Conservation (phyloP, 2,113 vertebrate genomes). For the Planiliza haematocheilus region DNA sequence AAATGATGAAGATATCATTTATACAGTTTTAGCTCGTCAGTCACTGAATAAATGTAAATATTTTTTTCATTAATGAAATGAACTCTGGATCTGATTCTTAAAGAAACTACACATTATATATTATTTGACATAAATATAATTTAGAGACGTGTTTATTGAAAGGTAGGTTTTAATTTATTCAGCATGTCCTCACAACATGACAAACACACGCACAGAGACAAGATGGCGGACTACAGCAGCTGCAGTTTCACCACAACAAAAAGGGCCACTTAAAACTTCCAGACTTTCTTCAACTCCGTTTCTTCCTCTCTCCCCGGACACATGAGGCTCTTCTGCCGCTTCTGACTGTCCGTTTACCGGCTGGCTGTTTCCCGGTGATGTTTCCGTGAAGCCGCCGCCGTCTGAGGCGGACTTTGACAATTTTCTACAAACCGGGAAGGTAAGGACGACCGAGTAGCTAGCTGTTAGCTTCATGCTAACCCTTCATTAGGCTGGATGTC, state of each 20-base stretch:
- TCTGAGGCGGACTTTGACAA: constrained; percentile 21
- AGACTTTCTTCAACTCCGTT: constrained; percentile 32
- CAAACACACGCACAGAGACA: constrained; percentile 20
- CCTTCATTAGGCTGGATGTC: constrained; percentile 36
- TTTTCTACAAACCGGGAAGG: constrained; percentile 21
- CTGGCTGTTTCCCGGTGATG: constrained; percentile 16
- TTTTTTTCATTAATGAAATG: too few species aligned
- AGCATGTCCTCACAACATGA: not conserved
- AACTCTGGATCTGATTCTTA: too few species aligned
- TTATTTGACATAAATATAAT: too few species aligned
- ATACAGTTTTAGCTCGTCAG: too few species aligned
- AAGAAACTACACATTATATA: too few species aligned
- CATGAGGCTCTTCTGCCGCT: constrained; percentile 8
- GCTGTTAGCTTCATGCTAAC: constrained; percentile 26
- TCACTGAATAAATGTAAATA: too few species aligned
- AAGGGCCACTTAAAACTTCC: constrained; percentile 42
- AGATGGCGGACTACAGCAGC: constrained; percentile 66
- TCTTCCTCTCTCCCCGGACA: not conserved
- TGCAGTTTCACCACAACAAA: constrained; percentile 23
- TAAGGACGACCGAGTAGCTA: constrained; percentile 36
- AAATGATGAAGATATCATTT: too few species aligned
- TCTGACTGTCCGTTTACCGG: not conserved
- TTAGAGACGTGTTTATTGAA: too few species aligned
- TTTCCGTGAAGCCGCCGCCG: constrained; percentile 3
- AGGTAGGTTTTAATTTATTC: too few species aligned